Evolutionary conservation across 2,113 vertebrate genomes (phyloP).

Genomic region (Edolisoma coerulescens): DNA sequence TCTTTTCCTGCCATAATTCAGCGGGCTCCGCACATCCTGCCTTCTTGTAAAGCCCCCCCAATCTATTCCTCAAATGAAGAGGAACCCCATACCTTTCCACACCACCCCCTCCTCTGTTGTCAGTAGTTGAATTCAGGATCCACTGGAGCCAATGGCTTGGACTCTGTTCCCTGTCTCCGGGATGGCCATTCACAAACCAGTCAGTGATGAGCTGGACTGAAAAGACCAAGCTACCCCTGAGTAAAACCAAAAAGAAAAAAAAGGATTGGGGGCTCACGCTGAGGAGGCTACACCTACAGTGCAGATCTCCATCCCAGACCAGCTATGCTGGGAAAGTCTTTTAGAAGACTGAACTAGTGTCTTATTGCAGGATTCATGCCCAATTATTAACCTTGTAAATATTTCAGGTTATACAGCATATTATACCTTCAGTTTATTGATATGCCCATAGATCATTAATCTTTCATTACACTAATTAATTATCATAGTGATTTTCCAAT

Average conservation of each 20-base stretch:
- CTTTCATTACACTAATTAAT: conserved; percentile 42
- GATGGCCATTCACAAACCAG: neutral
- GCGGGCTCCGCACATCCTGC: fast-evolving
- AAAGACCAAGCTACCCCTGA: neutral
- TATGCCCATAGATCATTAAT: conserved; percentile 6
- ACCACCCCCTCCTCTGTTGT: fast-evolving
- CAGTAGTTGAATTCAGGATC: neutral
- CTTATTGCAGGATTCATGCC: neutral
- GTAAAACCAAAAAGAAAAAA: neutral
- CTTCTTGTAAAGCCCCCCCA: neutral
- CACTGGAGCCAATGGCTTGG: fast-evolving
- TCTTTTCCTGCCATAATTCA: neutral
- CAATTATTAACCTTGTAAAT: conserved; percentile 9
- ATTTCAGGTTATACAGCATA: neutral
- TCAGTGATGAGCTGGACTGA: neutral
- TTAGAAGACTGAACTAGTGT: neutral
- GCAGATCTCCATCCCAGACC: neutral
- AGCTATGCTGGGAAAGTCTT: neutral
- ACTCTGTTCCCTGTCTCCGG: neutral
- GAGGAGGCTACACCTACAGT: neutral
- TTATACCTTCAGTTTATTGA: conserved; percentile 21
- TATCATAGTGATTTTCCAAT: conserved; percentile 3
- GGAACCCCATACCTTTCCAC: fast-evolving
- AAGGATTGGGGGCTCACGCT: fast-evolving
- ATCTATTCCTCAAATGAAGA: neutral